phyloP scores from a whole-genome alignment of 2,113 vertebrate species.

The Hipposideros armiger region DNA sequence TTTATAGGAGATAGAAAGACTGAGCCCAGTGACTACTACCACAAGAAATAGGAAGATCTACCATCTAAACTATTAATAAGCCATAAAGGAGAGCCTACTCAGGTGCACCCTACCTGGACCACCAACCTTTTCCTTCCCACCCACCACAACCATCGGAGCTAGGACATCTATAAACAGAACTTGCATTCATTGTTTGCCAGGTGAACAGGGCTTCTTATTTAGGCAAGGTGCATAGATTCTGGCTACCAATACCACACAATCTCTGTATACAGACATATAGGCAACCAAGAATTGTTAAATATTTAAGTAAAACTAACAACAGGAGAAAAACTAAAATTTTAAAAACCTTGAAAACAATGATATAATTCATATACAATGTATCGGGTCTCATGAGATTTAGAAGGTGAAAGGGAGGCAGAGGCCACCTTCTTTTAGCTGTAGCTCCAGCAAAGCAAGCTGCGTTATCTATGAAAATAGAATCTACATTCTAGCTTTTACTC shows the following conservation, averaged over 20 bases:
- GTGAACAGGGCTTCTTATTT: not conserved
- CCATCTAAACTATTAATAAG: not conserved
- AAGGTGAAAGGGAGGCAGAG: not conserved
- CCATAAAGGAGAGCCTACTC: not conserved
- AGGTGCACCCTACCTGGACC: not conserved
- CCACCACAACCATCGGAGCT: not conserved
- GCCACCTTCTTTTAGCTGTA: not conserved
- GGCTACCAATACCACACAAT: not conserved
- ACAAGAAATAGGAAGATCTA: not conserved
- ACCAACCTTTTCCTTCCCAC: not conserved
- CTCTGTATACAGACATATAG: not conserved
- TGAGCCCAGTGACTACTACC: not conserved
- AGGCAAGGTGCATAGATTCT: not conserved
- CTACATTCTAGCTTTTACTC: not conserved
- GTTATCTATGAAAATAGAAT: not conserved
- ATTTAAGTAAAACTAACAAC: constrained; percentile 43
- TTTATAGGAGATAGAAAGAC: not conserved
- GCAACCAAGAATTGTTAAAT: not conserved
- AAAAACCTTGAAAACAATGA: not conserved
- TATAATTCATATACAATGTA: not conserved
- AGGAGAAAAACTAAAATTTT: not conserved
- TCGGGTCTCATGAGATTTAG: not conserved
- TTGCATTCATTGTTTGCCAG: not conserved
- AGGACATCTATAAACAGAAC: not conserved
- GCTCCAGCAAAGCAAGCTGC: not conserved